Evolutionary conservation across 1,140 invertebrate species (phyloP), one percentile per base, ranked within the genome.

Genomic region (Cydia pomonella): DNA sequence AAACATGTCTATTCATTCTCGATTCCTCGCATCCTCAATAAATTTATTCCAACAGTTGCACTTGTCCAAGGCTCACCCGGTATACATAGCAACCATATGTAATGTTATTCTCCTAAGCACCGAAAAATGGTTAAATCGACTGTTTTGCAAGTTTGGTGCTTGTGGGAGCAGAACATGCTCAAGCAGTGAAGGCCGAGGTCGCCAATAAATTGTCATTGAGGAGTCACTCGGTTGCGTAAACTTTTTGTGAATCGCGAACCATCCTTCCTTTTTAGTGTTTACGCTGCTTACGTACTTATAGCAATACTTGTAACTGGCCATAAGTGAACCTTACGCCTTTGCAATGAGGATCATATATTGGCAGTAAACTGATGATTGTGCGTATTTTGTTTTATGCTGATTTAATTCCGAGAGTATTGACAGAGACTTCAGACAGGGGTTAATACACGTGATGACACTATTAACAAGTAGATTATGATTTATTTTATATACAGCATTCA

Each of bases 161-260:
- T 41, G 41, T 66, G 73, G 50, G 76, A 74, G 76, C 82, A 87
- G 82, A 82, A 87, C 82, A 82, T 62, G 79, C 77, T 75, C 77
- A 18, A 50, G 47, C 47, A 77, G 76, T 82, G 86, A 90, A 90
- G 88, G 89, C 87, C 86, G 82, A 87, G 87, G 88, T 80, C 80
- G 77, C 10, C 74, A 63, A 77, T 83, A 84, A 86, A 87, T 87
- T 84, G 86, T 87, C 82, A 83, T 76, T 82, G 79, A 76, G 76
- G 73, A 82, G 66, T 75, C 75, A 75, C 73, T 77, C 66, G 64
- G 74, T 86, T 89, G 82, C 83, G 84, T 80, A 87, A 87, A 82
- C 79, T 75, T 75, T 75, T 69, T 69, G 64, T 69, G 64, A 69
- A 69, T 33, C 64, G 29, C 13, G 64, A 10, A 10, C 27, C 64